Base-by-base conservation (phyloP, 1,140 invertebrate species). In the Leptinotarsa undecemlineata region DNA sequence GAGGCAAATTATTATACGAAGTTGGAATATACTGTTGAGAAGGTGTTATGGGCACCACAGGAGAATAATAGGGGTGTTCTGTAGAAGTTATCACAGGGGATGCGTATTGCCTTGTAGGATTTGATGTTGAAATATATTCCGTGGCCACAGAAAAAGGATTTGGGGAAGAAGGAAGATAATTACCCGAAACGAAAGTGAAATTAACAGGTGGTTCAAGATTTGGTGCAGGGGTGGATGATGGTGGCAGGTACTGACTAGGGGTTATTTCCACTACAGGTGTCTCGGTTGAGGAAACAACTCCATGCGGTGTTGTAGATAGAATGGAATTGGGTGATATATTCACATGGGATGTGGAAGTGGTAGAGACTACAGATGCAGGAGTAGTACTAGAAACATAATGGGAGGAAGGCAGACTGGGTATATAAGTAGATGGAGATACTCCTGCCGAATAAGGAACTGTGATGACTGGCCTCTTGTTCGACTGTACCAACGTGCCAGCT, bases 401-500 rank as follows among this genome's bases (percentile, higher is more conserved):
- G 19, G 51, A 11, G 19, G 42, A 17, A 51, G 62, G 48, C 20
- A 48, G 4, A 73, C 3, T 23, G 48, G 68, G 60, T 79, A 76
- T 20, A 82, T 76, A 64, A 68, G n/a, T 62, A 61, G 48, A 51
- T 20, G 66, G 62, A 13, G 51, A 19, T 17, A 64, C 73, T 19
- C 17, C 64, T 71, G 63, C 61, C n/a, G 21, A 19, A 71, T 71
- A 73, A 67, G n/a, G 64, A 60, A 51, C 64, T 11, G 66, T 74
- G 42, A 75, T 57, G 68, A 72, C 47, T 15, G 75, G 75, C 20
- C 48, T 21, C 17, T 60, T 48, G 26, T 21, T 15, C 33, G 60
- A 3, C 47, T 72, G 63, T 13, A 82, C 77, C n/a, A 91, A 84
- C 57, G 88, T 87, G 51, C 92, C 92, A 72, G 88, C 87, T 76